Base-by-base conservation (phyloP, 2,113 vertebrate genomes). In the Burhinus bistriatus region DNA sequence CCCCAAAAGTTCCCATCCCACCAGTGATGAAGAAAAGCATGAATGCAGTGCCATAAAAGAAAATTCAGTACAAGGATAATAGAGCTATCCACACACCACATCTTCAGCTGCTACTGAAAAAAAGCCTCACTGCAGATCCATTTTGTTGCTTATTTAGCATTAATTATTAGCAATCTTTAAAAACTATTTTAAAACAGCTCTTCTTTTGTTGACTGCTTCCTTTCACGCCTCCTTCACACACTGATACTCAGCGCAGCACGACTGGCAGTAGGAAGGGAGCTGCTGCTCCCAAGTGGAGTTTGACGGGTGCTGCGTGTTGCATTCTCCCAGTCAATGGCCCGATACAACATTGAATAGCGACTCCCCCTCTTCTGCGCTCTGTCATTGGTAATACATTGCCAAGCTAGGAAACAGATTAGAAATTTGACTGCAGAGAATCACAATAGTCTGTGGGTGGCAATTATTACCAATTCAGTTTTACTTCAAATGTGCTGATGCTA, bases 251-350 rank as follows among this genome's bases (percentile, higher is more conserved):
- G 82, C 8, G 8, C 47, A 55, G 78, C 45, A 29, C 2, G 2
- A 70, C 90, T 21, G 72, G 81, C 52, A 9, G 57, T 27, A 72
- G 36, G 65, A 90, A 94, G 91, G 70, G 81, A 88, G 94, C 68
- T 96, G 95, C 94, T 95, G 89, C 96, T 97, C 97, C 89, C 96
- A 93, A 95, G 96, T 44, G 91, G 96, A 96, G 84, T 80, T 54
- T 42, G 36, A 26, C 0, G 6, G 68, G 62, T 32, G 87, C 93
- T 96, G 91, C 29, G 5, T 49, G 71, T 70, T 93, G 32, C 32
- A 3, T 34, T 83, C 83, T 65, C 59, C 49, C 73, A 83, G 58
- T 81, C 58, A 69, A 4, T 18, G 58, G 49, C 81, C 70, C 21
- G 45, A 89, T 11, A 45, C 30, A 89, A 61, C 40, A 40, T 30